Percentiles rank a stretch among this genome's conserved stretches.
Conservation (phyloP, 2,797 vertebrate genomes). For the Schizopygopsis pylzovi region DNA sequence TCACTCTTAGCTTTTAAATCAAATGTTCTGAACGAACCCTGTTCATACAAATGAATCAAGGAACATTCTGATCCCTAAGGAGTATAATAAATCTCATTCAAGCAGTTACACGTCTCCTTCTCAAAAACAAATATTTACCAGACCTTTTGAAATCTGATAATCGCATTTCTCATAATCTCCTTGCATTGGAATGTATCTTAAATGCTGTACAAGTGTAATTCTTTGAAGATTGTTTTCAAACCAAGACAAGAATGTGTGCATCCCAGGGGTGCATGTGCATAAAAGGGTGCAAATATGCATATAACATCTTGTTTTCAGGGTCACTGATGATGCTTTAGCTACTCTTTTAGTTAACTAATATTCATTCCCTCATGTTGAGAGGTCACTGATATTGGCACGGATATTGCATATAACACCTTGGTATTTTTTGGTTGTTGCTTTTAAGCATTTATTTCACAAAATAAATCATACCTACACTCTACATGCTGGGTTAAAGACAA, state of each 20-base stretch:
- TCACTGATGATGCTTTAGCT: slow-evolving; percentile 67
- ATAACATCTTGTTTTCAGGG: slow-evolving; percentile 64
- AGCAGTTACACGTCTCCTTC: neutral
- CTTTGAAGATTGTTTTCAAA: slow-evolving; percentile 6
- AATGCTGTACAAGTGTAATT: neutral
- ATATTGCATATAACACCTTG: neutral
- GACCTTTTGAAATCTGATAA: neutral
- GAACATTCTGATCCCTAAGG: neutral
- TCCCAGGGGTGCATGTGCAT: slow-evolving; percentile 12
- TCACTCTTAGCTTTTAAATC: neutral
- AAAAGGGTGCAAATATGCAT: slow-evolving; percentile 1
- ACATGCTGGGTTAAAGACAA: too few relatives aligned
- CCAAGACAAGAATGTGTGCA: neutral
- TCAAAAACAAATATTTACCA: slow-evolving; percentile 17
- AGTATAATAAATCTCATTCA: neutral
- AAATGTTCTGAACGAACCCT: slow-evolving; percentile 7
- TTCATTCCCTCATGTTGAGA: slow-evolving; percentile 56
- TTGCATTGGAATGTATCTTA: neutral
- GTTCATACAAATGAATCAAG: slow-evolving; percentile 6
- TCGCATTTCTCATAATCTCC: neutral
- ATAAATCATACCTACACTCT: too few relatives aligned
- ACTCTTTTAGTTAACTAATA: slow-evolving; percentile 62
- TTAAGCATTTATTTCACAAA: neutral
- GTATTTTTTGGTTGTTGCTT: neutral
- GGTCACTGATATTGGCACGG: slow-evolving; percentile 46